Conservation (phyloP, 2,888 invertebrate genomes). For the Platycheirus albimanus region DNA sequence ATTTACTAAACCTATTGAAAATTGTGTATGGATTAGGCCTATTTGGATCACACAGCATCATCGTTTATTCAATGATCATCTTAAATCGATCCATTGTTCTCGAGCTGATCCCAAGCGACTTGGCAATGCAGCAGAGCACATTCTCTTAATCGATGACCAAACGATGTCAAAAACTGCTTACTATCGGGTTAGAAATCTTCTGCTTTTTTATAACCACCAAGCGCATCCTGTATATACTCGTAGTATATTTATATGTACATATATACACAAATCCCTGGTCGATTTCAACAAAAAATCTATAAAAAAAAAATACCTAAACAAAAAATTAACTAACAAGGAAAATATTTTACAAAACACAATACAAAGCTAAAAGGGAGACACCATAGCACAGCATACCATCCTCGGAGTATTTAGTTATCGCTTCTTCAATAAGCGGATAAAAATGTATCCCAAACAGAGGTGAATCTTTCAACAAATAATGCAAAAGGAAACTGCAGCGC, state of each 20-base stretch:
- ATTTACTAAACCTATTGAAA: too few relatives aligned
- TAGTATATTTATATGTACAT: too few relatives aligned
- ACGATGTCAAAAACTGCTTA: constrained; percentile 64
- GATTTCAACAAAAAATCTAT: constrained; percentile 5
- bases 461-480: constrained; percentile 25
- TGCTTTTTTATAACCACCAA: constrained; percentile 8
- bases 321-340: constrained; percentile 62
- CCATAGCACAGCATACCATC: constrained; percentile 19
- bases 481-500: constrained; percentile 15
- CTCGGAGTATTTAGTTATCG: constrained; percentile 65
- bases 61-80: constrained; percentile 11
- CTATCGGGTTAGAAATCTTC: constrained; percentile 68
- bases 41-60: too few relatives aligned
- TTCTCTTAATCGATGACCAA: constrained; percentile 72
- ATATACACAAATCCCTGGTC: constrained; percentile 27
- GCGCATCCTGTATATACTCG: constrained; percentile 19
- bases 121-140: constrained; percentile 9
- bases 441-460: constrained; percentile 51
- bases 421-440: constrained; percentile 43
- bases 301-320: constrained; percentile 8
- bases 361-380: constrained; percentile 64
- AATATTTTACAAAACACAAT: constrained; percentile 72
- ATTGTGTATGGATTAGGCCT: too few relatives aligned
- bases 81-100: constrained; percentile 14
- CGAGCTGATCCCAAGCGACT: constrained; percentile 14